These are phyloP conservation scores for Drosophila birchii DNA, from an alignment of 2,888 invertebrate genomes.

Conservation along the genomic window DNA sequence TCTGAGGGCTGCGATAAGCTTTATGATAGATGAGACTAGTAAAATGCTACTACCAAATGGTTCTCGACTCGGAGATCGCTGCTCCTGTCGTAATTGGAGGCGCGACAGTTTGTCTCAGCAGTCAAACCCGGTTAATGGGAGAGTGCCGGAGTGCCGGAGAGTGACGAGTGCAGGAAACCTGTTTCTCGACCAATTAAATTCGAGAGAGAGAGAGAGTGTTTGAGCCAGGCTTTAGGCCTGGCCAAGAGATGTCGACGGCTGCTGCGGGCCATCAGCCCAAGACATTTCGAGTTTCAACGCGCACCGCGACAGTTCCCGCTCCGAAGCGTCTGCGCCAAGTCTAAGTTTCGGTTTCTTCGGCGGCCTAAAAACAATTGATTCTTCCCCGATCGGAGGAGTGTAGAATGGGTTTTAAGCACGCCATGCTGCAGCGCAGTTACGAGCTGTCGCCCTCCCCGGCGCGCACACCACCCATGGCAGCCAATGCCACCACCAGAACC, in stretches of 20 bases:
- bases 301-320: conserved; percentile 77
- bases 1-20: conserved; percentile 60
- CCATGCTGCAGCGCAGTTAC: conserved; percentile 82
- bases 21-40: conserved; percentile 81
- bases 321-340: conserved; percentile 6
- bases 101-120: conserved; percentile 71
- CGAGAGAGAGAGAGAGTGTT: conserved; percentile 29
- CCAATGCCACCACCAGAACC: conserved; percentile 36
- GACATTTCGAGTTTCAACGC: conserved; percentile 83
- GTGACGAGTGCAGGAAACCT: conserved; percentile 45
- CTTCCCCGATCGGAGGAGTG: conserved; percentile 22
- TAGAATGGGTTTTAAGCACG: conserved; percentile 84
- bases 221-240: conserved; percentile 45
- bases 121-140: conserved; percentile 68
- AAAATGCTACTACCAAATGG: conserved; percentile 80
- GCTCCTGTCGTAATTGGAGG: conserved; percentile 71
- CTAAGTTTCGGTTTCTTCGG: conserved; percentile 10
- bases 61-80: conserved; percentile 50
- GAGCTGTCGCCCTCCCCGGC: conserved; percentile 73
- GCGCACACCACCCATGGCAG: conserved; percentile 26
- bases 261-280: conserved; percentile 59
- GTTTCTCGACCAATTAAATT: conserved; percentile 76
- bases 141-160: conserved; percentile 22
- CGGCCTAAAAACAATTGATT: conserved; percentile 76
- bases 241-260: conserved; percentile 62